Evolutionary conservation across 2,113 vertebrate genomes (phyloP), one percentile per base, ranked within the genome.

Genomic region (Melospiza melodia): DNA sequence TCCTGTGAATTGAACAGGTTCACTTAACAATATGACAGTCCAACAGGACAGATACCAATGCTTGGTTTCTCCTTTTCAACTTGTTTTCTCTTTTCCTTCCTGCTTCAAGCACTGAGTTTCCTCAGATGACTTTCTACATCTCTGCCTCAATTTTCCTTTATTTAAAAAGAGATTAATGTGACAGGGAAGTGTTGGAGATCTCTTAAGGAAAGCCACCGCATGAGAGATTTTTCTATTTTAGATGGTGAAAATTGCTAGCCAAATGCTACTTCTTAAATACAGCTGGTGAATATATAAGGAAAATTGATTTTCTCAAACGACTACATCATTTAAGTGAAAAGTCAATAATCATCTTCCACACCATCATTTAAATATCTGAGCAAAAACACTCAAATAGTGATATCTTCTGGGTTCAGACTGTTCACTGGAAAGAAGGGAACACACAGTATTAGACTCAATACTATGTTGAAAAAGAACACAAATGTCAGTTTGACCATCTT

Each of bases 401-500:
- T 78, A 54, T 78, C 59, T 84, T 93, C 68, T 66, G 61, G 23
- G 54, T 85, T 88, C 76, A 77, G 49, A 57, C 12, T 41, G 58
- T 82, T 86, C 76, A 59, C 44, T 89, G 81, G 57, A 62, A 95
- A 72, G 30, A 72, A 58, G 44, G 69, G 81, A 92, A 80, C 84
- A 73, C 71, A 91, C 20, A 71, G 74, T 49, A 66, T 93, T 85
- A 88, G n/a, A 16, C 20, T 83, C 62, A 28, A 71, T 37, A 52
- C 72, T 90, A 3, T 63, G 68, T 84, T 95, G 92, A 87, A 63
- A 87, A 79, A 92, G 92, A 96, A 92, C 90, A 92, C 79, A 94
- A 96, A 96, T 92, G 90, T 95, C 95, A 97, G 73, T 79, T 54
- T 96, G 95, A 94, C 96, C 95, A 93, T 87, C 90, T 90, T 49